Evolutionary conservation across 2,797 vertebrate genomes (phyloP), one percentile per base, ranked within the genome.

Genomic region (Myripristis jacobus): DNA sequence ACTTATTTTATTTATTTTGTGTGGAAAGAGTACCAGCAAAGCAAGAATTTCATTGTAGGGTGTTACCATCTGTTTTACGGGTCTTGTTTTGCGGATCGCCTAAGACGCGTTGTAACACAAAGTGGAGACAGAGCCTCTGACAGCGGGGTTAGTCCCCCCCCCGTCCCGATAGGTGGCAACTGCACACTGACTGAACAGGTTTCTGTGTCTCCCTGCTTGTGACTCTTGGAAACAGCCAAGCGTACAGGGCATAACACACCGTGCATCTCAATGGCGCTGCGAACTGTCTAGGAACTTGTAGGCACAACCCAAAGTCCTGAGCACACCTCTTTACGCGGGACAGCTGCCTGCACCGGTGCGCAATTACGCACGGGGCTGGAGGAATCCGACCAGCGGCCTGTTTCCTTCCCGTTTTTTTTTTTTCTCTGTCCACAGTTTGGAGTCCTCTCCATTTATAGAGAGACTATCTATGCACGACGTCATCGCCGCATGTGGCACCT

Each of bases 181-280:
- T 62, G 59, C 74, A 31, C 72, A 46, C 66, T 44, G 57, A 75
- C 76, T 84, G 81, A 87, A 83, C 88, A 77, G 85, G n/a, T n/a
- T n/a, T n/a, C n/a, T 86, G 75, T 65, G 78, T 84, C 81, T 77
- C 59, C 63, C 65, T 71, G 16, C 61, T 75, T 47, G 65, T 41
- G 69, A 68, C 76, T 77, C 77, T 46, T 79, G 55, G 77, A 79
- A 80, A 85, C 84, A 72, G 73, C 67, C 81, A 70, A 38, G 73
- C 80, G 80, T 70, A 78, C 80, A 67, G 58, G 2, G 67, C 61
- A 82, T 81, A 87, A 81, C 66, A 74, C 21, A 50, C 38, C n/a
- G 25, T 51, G 58, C 73, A 63, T 76, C 79, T 81, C 77, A 81
- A 56, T 68, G 59, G 79, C 24, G 34, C 55, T 58, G 19, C 51